Conservation (phyloP, 1,140 invertebrate species). For the Lamellibrachia luymesi region DNA sequence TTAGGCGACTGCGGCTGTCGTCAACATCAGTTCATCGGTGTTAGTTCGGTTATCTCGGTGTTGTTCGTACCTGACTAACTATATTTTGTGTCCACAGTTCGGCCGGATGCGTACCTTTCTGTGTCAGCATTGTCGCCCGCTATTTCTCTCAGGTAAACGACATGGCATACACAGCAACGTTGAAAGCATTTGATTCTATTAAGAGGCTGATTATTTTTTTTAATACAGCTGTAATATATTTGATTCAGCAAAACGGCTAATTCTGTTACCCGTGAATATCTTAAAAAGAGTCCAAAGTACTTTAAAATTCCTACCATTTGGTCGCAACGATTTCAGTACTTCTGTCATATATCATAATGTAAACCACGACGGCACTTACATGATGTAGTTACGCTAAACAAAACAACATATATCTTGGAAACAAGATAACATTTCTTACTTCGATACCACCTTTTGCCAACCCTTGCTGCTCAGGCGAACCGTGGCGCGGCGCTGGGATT, state of each 20-base stretch:
- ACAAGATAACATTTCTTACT: neutral
- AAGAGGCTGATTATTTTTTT: too few species aligned
- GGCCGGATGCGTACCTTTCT: constrained; percentile 84
- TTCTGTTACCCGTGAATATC: neutral
- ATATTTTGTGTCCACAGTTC: constrained; percentile 62
- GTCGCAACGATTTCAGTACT: too few species aligned
- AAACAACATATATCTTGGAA: too few species aligned
- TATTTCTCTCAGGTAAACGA: constrained; percentile 48
- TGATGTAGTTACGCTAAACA: too few species aligned
- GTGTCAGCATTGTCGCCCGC: constrained; percentile 83
- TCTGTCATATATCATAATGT: too few species aligned
- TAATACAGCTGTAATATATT: neutral
- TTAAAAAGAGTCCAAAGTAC: neutral
- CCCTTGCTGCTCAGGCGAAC: constrained; percentile 56
- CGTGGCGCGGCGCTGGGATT: constrained; percentile 88
- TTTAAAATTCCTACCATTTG: too few species aligned
- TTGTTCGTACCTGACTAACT: neutral
- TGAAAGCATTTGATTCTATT: neutral
- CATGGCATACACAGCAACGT: neutral
- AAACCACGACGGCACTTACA: too few species aligned
- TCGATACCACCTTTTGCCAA: neutral
- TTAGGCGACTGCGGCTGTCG: too few species aligned
- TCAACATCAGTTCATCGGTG: too few species aligned
- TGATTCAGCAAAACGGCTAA: neutral
- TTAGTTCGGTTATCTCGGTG: neutral